A percentile compares a stretch with the other conserved stretches of the same genome.
phyloP scores from a whole-genome alignment of 64 coral and sea anemone genomes.

The Porites australiensis region DNA sequence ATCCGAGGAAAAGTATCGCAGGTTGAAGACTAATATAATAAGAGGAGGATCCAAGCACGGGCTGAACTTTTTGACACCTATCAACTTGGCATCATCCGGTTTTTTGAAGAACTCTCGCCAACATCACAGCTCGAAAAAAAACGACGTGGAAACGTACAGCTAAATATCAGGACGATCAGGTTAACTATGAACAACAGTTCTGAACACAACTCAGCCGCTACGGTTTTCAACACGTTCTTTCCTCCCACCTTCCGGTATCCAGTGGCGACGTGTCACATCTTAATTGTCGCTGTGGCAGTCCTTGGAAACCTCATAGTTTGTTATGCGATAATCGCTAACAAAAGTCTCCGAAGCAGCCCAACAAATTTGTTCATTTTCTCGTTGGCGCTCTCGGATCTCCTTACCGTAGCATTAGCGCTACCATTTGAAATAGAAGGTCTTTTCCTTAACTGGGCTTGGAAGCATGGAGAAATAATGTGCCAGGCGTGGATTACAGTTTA shows the following conservation, averaged over 20 bases:
- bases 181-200: constrained; percentile 7
- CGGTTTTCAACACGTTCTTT: background rate
- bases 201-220: background rate
- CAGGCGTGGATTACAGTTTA: constrained; percentile 77
- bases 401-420: constrained; percentile 1
- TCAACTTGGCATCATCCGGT: too few species aligned
- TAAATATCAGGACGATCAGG: too few species aligned
- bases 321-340: constrained; percentile 22
- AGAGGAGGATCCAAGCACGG: too few species aligned
- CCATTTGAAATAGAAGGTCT: constrained; percentile 74
- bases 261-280: constrained; percentile 52
- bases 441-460: constrained; percentile 53
- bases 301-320: constrained; percentile 55
- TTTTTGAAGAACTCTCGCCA: too few species aligned
- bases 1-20: too few species aligned
- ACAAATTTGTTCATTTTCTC: constrained; percentile 66
- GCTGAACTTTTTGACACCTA: too few species aligned
- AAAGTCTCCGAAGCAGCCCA: constrained; percentile 39
- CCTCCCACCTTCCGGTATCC: constrained; percentile 47
- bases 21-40: too few species aligned
- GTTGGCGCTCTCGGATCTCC: constrained; percentile 51
- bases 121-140: too few species aligned
- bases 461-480: constrained; percentile 71
- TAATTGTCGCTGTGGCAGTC: constrained; percentile 12
- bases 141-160: too few species aligned